A percentile compares a stretch with the other conserved stretches of the same genome.
Evolutionary conservation across 1,140 invertebrate genomes (phyloP).

Genomic region (Whitmania pigra): DNA sequence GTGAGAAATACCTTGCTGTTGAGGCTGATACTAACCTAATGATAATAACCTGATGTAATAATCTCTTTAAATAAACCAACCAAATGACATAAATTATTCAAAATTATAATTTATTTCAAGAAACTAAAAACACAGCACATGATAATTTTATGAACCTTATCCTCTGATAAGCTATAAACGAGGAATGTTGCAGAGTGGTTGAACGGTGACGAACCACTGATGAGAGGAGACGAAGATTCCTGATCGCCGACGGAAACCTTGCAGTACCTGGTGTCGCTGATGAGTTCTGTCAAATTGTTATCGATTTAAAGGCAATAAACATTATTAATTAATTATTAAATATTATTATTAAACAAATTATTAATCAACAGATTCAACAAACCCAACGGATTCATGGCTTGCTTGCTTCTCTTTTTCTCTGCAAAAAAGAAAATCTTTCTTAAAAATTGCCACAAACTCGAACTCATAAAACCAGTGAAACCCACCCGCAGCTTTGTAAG

Average conservation of each 20-base stretch:
- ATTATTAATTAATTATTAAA: too few relatives aligned
- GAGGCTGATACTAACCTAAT: slow-evolving; percentile 34
- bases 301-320: too few relatives aligned
- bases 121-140: too few relatives aligned
- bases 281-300: slow-evolving; percentile 13
- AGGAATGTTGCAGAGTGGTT: slow-evolving; percentile 47
- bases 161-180: slow-evolving; percentile 43
- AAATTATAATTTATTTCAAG: background rate
- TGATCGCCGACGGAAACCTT: slow-evolving; percentile 44
- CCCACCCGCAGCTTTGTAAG: too few relatives aligned
- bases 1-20: slow-evolving; percentile 47
- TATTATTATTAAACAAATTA: background rate
- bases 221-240: slow-evolving; percentile 41
- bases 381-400: too few relatives aligned
- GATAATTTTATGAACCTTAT: slow-evolving; percentile 38
- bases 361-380: background rate
- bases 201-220: slow-evolving; percentile 39
- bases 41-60: background rate
- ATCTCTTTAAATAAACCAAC: background rate
- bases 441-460: too few relatives aligned
- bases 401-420: too few relatives aligned
- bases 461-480: too few relatives aligned
- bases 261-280: slow-evolving; percentile 41
- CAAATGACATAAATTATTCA: background rate
- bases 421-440: too few relatives aligned